Evolutionary conservation across 2,888 invertebrate genomes (phyloP), one percentile per base, ranked within the genome.

Genomic region (Dryobotodes eremita): DNA sequence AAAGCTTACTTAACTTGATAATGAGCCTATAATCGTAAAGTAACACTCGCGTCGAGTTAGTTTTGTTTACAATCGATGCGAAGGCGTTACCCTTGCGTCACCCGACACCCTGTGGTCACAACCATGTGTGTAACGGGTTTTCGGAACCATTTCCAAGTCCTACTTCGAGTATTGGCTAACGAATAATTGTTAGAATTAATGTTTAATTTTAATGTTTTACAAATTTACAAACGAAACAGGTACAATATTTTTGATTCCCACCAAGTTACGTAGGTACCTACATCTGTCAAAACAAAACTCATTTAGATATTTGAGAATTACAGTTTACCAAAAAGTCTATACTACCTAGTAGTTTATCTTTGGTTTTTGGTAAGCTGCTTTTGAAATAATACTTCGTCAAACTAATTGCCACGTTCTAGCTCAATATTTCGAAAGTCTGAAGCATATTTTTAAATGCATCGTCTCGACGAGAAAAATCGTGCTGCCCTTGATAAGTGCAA

Each of bases 21-120:
- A 75, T 72, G 42, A 69, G 36, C 53, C 65, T 75, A 76, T 84
- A 84, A 86, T 82, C 69, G 70, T 84, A 48, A 75, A 86, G 73
- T 77, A 83, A 65, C 71, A 66, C 72, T 77, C 66, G 31, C 50
- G 36, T 42, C 26, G 36, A 71, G 77, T 76, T 69, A 68, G 76
- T 74, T 84, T 84, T 82, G 87, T 86, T 86, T 81, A 80, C 72
- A 88, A 89, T 89, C 89, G 79, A 89, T 89, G 82, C 82, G 46
- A 26, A 83, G 80, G 81, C 84, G 88, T 88, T 83, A 84, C 89
- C 88, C 89, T 77, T 46, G 48, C 71, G 89, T 61, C 81, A 89
- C 75, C n/a, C 71, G 83, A 89, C 59, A 89, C 85, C 59, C 80
- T 89, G 89, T 77, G 89, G 89, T 89, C 78, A 83, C 79, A 42